Evolutionary conservation across 2,888 invertebrate genomes (phyloP).

Genomic region (Pseudococcus jackbeardsleyi): DNA sequence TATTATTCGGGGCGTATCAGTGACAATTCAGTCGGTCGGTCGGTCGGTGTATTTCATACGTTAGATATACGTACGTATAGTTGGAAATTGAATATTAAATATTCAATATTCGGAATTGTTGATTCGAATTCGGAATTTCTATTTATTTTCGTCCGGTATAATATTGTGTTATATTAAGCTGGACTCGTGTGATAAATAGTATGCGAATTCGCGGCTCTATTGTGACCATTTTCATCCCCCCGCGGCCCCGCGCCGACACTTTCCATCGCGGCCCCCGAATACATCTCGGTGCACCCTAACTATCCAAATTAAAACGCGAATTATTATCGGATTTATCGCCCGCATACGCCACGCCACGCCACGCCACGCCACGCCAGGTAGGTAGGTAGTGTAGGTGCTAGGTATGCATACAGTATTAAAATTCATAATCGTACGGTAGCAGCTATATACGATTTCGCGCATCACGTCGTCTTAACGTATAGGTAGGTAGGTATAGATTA

Average conservation of each 20-base stretch:
- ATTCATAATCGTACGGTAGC: background rate
- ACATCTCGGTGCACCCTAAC: background rate
- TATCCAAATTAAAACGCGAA: slow-evolving; percentile 41
- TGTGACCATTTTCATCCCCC: background rate
- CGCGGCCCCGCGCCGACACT: background rate
- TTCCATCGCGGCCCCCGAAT: background rate
- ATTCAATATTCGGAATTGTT: slow-evolving; percentile 62
- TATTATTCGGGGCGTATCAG: slow-evolving; percentile 63
- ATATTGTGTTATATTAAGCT: slow-evolving; percentile 53
- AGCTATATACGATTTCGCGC: too few relatives aligned
- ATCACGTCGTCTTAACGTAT: too few relatives aligned
- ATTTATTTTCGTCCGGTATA: slow-evolving; percentile 53
- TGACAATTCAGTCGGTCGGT: slow-evolving; percentile 64
- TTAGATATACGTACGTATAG: slow-evolving; percentile 36
- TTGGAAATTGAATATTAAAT: slow-evolving; percentile 64
- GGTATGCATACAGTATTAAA: slow-evolving; percentile 1
- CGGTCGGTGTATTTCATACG: slow-evolving; percentile 45
- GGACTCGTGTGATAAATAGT: slow-evolving; percentile 53
- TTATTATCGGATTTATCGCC: slow-evolving; percentile 43
- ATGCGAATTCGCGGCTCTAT: slow-evolving; percentile 29
- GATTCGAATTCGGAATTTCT: slow-evolving; percentile 60
- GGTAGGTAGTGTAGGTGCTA: too few relatives aligned
- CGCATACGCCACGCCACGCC: too few relatives aligned
- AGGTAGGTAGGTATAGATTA: too few relatives aligned
- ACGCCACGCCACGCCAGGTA: too few relatives aligned